Base-by-base conservation (phyloP, 1,140 invertebrate genomes). In the Campoletis sonorensis region DNA sequence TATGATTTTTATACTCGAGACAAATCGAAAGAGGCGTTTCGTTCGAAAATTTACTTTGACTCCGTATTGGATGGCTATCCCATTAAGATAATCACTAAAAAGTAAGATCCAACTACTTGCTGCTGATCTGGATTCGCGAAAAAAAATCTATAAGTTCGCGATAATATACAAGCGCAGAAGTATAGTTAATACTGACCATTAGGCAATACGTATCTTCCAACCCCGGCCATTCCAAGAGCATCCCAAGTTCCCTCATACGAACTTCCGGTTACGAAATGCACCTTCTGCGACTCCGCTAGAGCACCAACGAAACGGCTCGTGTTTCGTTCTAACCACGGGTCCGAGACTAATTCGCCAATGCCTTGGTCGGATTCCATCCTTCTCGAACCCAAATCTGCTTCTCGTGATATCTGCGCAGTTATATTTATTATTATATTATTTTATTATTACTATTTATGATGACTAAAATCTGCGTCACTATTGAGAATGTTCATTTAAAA, bases 241-340 rank as follows among this genome's bases (percentile, higher is more conserved):
- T 93, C 90, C 91, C 92, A 93, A 27, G 91, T 89, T 45, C 93
- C 93, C 45, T 91, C 85, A 81, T 94, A 94, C 33, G 87, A 87
- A 45, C 93, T 93, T 4, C 93, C 93, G 16, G 91, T 93, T 10
- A 92, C 83, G 81, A 94, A 94, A 80, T 79, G 33, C 4, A 13
- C 81, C 16, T 78, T 58, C 77, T 64, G 23, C 30, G 67, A n/a
- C 64, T 81, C 71, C 61, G 8, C 73, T 26, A 81, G 4, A 40
- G 76, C 77, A 23, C 80, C 83, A 15, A 81, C 26, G 58, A 79
- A 81, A 61, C 79, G 18, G 64, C 51, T 40, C 40, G 76, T 81
- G 15, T 78, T 77, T 83, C 70, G 77, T 30, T 37, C 73, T 21
- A 27, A 37, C 73, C 2, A 77, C 16, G 73, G 7, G 5, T 77